Evolutionary conservation across 1,140 invertebrate genomes (phyloP).

Genomic region (Notospermus geniculatus): DNA sequence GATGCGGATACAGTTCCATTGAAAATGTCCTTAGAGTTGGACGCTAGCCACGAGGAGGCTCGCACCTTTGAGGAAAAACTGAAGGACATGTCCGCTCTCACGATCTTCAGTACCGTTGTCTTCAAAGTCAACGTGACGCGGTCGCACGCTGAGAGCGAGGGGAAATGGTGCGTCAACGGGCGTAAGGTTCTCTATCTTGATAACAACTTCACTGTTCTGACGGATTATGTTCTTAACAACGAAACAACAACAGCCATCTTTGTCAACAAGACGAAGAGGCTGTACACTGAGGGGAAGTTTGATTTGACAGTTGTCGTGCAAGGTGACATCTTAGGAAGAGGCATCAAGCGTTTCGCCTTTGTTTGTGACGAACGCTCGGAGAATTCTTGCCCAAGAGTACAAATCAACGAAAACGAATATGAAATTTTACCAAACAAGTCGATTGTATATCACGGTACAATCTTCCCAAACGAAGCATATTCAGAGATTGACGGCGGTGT

Average conservation of each 20-base stretch:
- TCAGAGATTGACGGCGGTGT: background rate
- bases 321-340: conserved; percentile 25
- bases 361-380: conserved; percentile 33
- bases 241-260: conserved; percentile 26
- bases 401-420: conserved; percentile 55
- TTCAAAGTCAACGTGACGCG: background rate
- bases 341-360: conserved; percentile 27
- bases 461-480: conserved; percentile 2
- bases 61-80: background rate
- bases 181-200: conserved; percentile 18
- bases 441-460: background rate
- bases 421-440: conserved; percentile 41
- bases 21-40: background rate
- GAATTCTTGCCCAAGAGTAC: conserved; percentile 49
- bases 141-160: background rate
- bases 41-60: background rate
- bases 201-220: conserved; percentile 21
- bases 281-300: conserved; percentile 35
- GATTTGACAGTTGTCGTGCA: conserved; percentile 33
- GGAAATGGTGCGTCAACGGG: conserved; percentile 26
- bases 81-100: background rate
- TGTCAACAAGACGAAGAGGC: conserved; percentile 32
- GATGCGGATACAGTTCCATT: background rate
- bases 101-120: background rate
- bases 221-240: conserved; percentile 4